These are phyloP conservation scores for Trichoplusia ni DNA, from an alignment of 1,140 invertebrate genomes.

Conservation along the genomic window DNA sequence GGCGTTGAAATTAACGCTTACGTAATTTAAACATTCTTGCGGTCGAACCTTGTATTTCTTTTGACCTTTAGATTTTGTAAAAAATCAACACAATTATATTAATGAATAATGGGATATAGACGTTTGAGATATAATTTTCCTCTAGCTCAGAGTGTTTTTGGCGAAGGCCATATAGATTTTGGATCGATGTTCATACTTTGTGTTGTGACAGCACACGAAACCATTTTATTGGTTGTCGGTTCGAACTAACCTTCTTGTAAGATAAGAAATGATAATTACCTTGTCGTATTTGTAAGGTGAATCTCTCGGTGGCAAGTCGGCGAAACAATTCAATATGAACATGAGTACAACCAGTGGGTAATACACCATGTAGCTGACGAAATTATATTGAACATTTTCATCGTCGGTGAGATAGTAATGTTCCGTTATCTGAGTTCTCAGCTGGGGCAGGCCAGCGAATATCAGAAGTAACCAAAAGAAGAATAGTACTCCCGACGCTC, in stretches of 20 bases:
- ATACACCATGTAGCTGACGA: slow-evolving; percentile 91
- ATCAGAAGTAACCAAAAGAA: slow-evolving; percentile 92
- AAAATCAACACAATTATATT: slow-evolving; percentile 3
- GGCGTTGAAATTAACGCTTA: slow-evolving; percentile 2
- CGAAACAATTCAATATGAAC: slow-evolving; percentile 91
- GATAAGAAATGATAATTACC: slow-evolving; percentile 75
- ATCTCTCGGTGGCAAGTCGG: slow-evolving; percentile 87
- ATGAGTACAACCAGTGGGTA: slow-evolving; percentile 87
- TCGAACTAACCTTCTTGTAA: neutral
- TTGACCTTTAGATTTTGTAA: neutral
- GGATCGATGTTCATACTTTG: too few species aligned
- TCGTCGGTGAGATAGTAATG: slow-evolving; percentile 60
- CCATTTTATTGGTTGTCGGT: too few species aligned
- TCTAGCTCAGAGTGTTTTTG: too few species aligned
- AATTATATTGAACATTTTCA: slow-evolving; percentile 83
- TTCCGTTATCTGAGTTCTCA: slow-evolving; percentile 85
- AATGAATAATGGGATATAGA: neutral
- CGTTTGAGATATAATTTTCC: too few species aligned
- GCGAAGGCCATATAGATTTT: too few species aligned
- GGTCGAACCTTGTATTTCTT: neutral
- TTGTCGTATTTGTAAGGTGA: slow-evolving; percentile 86
- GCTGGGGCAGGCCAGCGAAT: slow-evolving; percentile 87
- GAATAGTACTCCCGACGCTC: slow-evolving; percentile 93
- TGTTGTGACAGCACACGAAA: too few species aligned
- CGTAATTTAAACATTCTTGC: slow-evolving; percentile 16